phyloP scores from a whole-genome alignment of 2,113 vertebrate genomes.

The Hypomesus transpacificus region DNA sequence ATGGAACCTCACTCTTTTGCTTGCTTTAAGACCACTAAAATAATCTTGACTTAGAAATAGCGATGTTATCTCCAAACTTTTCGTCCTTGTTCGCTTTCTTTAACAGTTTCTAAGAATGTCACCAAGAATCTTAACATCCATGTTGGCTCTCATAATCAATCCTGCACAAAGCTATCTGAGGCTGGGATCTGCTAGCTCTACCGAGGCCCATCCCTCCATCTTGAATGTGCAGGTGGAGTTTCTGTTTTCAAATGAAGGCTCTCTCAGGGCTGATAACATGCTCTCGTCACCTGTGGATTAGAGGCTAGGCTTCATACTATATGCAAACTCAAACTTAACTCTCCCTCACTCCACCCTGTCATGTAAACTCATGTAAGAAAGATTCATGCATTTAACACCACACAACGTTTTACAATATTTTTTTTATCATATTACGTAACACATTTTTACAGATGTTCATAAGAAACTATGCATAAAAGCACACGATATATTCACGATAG shows the following conservation, averaged over 20 bases:
- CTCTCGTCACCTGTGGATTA: slow-evolving; percentile 38
- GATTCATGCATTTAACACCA: background rate
- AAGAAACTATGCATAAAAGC: too few species aligned
- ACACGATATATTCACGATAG: too few species aligned
- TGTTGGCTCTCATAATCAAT: too few species aligned
- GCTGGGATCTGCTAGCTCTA: slow-evolving; percentile 15
- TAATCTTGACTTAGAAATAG: too few species aligned
- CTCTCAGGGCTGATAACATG: slow-evolving; percentile 30
- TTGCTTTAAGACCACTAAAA: too few species aligned
- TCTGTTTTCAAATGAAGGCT: slow-evolving; percentile 16
- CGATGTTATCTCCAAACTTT: too few species aligned
- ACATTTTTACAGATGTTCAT: too few species aligned
- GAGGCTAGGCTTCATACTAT: slow-evolving; percentile 26
- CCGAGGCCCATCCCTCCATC: slow-evolving; percentile 21
- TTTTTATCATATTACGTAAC: too few species aligned
- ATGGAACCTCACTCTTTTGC: too few species aligned
- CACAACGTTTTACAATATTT: background rate
- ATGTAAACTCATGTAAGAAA: background rate
- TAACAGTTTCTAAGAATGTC: too few species aligned
- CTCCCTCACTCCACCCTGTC: background rate
- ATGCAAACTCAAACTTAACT: slow-evolving; percentile 23
- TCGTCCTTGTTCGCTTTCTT: too few species aligned
- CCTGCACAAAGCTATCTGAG: slow-evolving; percentile 15
- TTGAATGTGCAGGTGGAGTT: slow-evolving; percentile 42
- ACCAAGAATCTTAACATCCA: background rate